Conservation (phyloP, 2,888 invertebrate genomes). For the Tenthredo livida region DNA sequence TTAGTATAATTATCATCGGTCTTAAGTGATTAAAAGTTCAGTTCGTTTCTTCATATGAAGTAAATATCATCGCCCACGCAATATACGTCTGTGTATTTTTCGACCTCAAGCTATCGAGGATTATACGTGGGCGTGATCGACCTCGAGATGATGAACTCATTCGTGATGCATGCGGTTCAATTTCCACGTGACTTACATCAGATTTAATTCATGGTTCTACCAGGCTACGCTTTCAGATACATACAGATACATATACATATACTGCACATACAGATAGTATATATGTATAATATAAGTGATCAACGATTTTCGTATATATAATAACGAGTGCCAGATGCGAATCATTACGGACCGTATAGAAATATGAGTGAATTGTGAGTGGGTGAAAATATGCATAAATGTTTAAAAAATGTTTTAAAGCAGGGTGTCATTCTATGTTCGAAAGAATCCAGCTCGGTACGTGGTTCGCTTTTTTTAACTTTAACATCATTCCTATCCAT, state of each 20-base stretch:
- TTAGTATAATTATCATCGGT: background rate
- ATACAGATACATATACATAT: background rate
- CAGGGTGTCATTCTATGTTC: background rate
- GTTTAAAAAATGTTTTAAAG: background rate
- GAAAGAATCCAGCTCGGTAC: slow-evolving; percentile 29
- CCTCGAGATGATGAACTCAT: slow-evolving; percentile 50
- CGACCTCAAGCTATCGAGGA: background rate
- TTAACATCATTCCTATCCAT: background rate
- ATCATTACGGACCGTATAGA: background rate
- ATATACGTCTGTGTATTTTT: background rate
- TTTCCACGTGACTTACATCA: slow-evolving; percentile 24
- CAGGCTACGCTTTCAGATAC: background rate
- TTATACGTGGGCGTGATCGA: slow-evolving; percentile 38
- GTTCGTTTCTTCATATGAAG: background rate
- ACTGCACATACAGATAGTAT: background rate
- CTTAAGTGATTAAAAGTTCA: background rate
- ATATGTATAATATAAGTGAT: background rate
- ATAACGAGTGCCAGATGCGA: slow-evolving; percentile 32
- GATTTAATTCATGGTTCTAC: slow-evolving; percentile 38
- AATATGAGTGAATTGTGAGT: slow-evolving; percentile 12
- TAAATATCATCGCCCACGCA: slow-evolving; percentile 26
- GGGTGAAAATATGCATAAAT: slow-evolving; percentile 30
- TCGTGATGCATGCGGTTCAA: slow-evolving; percentile 50
- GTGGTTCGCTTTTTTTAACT: background rate
- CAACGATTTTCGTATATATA: background rate